Evolutionary conservation across 53 echinoderm and acorn worm genomes (phyloP), one percentile per base, ranked within the genome.

Genomic region (Arbacia lixula): DNA sequence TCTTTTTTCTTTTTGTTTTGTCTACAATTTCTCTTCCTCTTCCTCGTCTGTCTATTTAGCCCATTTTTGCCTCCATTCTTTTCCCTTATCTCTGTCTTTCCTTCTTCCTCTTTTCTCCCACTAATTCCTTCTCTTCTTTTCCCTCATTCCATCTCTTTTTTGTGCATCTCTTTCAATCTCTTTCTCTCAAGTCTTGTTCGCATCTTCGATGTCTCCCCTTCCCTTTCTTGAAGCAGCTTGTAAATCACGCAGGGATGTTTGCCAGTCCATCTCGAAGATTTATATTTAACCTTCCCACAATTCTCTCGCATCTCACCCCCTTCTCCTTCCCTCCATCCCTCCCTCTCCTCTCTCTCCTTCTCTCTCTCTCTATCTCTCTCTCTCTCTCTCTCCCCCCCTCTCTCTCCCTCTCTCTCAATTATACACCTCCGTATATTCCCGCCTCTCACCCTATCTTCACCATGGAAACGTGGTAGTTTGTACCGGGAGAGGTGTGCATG

Each of bases 201-300:
- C 41, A 26, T 38, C 0, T 25, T 40, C 22, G 12, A 2, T 68
- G 12, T 29, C 41, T 12, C 26, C 43, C 40, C 22, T 29, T 17
- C 39, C 26, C 24, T 27, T 69, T 69, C 69, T 12, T 27, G 26
- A 39, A 41, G 41, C 69, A 69, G 26, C 69, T 43, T 17, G 43
- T 69, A 69, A 69, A 69, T 69, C 69, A 69, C 69, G 2, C 6
- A 21, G 11, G 11, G 20, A 69, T 69, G 69, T 69, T 69, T 69
- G 42, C 43, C 69, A 69, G 69, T 69, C 69, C 43, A 43, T 69
- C 28, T 40, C 41, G 40, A 24, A 16, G 26, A 43, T 69, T 69
- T 69, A 69, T 69, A 42, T 43, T 69, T 69, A 43, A 43, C 69
- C 69, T 69, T 29, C 40, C 5, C 43, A 41, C 69, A 27, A 42